phyloP scores from a whole-genome alignment of 2,888 invertebrate genomes.

The Torymus tubicola region DNA sequence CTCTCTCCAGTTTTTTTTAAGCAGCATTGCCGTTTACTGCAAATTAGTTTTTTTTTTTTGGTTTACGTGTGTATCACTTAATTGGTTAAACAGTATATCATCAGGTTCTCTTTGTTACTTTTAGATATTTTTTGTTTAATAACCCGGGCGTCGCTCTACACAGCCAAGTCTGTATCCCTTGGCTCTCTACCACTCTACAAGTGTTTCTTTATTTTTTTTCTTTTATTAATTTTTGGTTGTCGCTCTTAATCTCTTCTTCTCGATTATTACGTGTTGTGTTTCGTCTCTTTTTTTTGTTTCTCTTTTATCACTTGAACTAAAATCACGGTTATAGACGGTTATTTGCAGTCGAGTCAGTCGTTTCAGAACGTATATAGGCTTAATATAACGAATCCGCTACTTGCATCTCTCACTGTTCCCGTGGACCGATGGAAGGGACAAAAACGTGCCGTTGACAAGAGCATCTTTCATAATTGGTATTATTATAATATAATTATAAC shows the following conservation, averaged over 20 bases:
- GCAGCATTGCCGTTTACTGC: constrained; percentile 24
- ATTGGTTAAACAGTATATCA: not conserved
- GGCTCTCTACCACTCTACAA: constrained; percentile 14
- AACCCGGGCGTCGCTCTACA: constrained; percentile 30
- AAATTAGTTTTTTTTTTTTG: constrained; percentile 6
- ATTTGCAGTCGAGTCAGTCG: constrained; percentile 43
- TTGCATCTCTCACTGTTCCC: not conserved
- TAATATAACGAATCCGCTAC: not conserved
- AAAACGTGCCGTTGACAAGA: too few species aligned
- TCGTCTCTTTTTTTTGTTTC: constrained; percentile 2
- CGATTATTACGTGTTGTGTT: too few species aligned
- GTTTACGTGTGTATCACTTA: constrained; percentile 12
- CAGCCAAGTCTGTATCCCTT: constrained; percentile 21
- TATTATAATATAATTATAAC: too few species aligned
- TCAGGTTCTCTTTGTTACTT: not conserved
- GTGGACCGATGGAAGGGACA: too few species aligned
- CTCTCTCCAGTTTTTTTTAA: constrained; percentile 25
- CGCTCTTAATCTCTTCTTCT: constrained; percentile 55
- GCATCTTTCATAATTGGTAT: too few species aligned
- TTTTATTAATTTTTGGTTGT: too few species aligned
- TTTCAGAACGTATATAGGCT: constrained; percentile 6
- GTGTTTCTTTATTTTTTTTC: not conserved
- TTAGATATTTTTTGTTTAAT: constrained; percentile 2
- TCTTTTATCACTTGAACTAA: constrained; percentile 34
- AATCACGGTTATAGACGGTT: constrained; percentile 45